Evolutionary conservation across 2,888 invertebrate genomes (phyloP).

Genomic region (Coelinius sp.): DNA sequence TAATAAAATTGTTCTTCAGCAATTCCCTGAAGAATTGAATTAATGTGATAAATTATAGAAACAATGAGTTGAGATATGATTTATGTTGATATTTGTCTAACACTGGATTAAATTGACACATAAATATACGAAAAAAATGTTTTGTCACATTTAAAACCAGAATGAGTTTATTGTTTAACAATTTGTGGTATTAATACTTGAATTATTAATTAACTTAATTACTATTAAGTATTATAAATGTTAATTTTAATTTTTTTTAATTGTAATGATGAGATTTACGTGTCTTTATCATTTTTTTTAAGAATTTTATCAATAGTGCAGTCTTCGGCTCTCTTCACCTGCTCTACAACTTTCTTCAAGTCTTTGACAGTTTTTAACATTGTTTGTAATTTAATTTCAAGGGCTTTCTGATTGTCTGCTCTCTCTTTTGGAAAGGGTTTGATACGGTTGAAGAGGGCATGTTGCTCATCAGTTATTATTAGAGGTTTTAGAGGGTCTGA

Average conservation of each 20-base stretch:
- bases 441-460: constrained; percentile 34
- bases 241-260: background rate
- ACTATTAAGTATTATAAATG: background rate
- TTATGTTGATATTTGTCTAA: background rate
- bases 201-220: background rate
- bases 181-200: background rate
- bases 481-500: constrained; percentile 25
- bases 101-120: background rate
- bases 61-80: background rate
- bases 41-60: background rate
- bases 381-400: constrained; percentile 36
- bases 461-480: constrained; percentile 46
- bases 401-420: constrained; percentile 23
- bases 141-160: background rate
- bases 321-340: constrained; percentile 53
- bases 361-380: constrained; percentile 54
- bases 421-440: background rate
- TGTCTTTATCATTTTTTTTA: constrained; percentile 28
- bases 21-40: background rate
- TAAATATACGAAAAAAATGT: background rate
- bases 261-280: constrained; percentile 17
- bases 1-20: no score
- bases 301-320: constrained; percentile 47
- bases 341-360: constrained; percentile 51
- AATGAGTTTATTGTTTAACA: background rate